Conservation (phyloP, 2,113 vertebrate species). For the Cephalopterus ornatus region DNA sequence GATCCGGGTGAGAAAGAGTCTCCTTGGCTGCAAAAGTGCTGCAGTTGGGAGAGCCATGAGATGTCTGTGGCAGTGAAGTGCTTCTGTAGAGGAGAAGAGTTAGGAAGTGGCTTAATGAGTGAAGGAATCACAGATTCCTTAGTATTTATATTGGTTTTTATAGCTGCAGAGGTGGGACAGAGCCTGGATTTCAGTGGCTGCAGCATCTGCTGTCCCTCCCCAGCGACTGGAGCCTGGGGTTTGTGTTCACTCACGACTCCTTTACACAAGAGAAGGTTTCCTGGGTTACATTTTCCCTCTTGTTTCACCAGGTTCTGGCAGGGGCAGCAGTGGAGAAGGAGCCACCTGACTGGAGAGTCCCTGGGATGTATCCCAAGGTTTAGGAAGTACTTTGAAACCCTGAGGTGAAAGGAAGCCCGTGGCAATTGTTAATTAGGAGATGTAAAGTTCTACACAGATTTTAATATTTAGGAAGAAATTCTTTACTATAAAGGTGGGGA, state of each 20-base stretch:
- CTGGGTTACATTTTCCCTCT: not conserved
- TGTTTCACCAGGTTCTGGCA: not conserved
- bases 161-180: not conserved
- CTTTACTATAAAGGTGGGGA: rapidly evolving
- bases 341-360: not conserved
- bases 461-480: not conserved
- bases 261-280: not conserved
- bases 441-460: not conserved
- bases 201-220: not conserved
- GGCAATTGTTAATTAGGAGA: not conserved
- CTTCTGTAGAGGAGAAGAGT: not conserved
- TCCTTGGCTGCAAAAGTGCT: not conserved
- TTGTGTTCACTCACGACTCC: rapidly evolving
- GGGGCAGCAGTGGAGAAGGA: not conserved
- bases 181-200: not conserved
- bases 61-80: not conserved
- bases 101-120: no score
- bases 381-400: not conserved
- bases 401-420: not conserved
- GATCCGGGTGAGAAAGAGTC: not conserved
- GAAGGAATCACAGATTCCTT: not conserved
- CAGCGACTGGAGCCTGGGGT: not conserved
- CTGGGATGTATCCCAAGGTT: not conserved
- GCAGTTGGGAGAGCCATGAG: not conserved
- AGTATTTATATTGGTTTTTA: not conserved